A percentile compares a stretch with the other conserved stretches of the same genome.
Conservation (phyloP, 2,888 invertebrate species). For the Monoplex corrugatus region DNA sequence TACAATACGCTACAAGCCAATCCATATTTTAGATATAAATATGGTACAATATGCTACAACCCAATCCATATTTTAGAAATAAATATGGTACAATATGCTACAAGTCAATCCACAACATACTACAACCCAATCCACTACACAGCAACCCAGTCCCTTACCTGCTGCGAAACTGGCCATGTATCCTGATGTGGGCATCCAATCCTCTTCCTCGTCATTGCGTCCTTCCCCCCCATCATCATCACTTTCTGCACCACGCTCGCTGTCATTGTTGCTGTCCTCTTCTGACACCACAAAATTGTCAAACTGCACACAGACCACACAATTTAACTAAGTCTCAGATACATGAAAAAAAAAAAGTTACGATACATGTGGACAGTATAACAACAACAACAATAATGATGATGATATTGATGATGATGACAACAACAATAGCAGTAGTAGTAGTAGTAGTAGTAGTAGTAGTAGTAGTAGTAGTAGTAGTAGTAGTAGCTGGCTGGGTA, state of each 20-base stretch:
- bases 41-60: not conserved
- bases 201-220: not conserved
- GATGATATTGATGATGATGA: no score
- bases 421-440: no score
- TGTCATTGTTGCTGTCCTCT: constrained; percentile 22
- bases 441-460: no score
- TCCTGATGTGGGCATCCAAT: constrained; percentile 46
- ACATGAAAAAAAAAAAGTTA: no score
- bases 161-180: constrained; percentile 64
- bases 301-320: constrained; percentile 56
- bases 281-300: constrained; percentile 64
- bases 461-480: no score
- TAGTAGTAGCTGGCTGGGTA: no score
- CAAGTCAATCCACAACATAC: no score
- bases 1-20: not conserved
- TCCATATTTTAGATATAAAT: not conserved
- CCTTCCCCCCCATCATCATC: constrained; percentile 28
- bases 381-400: no score
- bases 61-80: not conserved
- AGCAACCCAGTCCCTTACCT: no score
- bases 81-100: not conserved
- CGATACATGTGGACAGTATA: no score
- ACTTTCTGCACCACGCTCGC: constrained; percentile 51
- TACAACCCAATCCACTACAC: no score
- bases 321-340: no score